Evolutionary conservation across 2,888 invertebrate species (phyloP), one percentile per base, ranked within the genome.

Genomic region (Hemicrepidius hirtus): DNA sequence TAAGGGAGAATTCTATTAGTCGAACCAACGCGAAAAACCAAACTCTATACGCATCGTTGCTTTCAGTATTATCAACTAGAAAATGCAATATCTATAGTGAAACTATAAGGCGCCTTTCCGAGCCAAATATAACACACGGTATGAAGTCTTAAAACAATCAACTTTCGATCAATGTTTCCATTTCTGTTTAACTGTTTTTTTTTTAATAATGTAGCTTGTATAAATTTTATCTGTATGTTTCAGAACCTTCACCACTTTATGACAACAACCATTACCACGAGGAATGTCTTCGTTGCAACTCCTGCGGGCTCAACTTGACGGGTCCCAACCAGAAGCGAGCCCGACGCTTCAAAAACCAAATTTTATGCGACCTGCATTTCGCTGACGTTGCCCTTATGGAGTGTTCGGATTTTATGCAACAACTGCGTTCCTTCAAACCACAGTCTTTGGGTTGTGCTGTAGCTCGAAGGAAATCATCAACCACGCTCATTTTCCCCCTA

Each of bases 231-330:
- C 9, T 32, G 5, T 5, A 32, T 32, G 81, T 91, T 90, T 28
- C 91, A 96, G 96, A 97, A 87, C 96, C 96, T 79, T 95, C 96
- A 76, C 95, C 95, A 80, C 87, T 96, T 82, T 97, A 97, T 89
- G 96, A 97, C 89, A 97, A 97, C 91, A 95, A 96, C 87, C 95
- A 96, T 87, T 97, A 97, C 88, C 97, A 97, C 93, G 97, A 97
- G 91, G 97, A 97, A 93, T 97, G 97, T 90, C 92, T 97, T 84
- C 94, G 95, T 84, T 97, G 97, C 94, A 96, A 97, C 90, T 96
- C 96, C 84, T 97, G 97, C 87, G 96, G 96, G 84, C 89, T 96
- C 87, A 96, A 97, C 89, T 91, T 97, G 85, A 96, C 96, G 80
- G 97, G 97, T 80, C 95, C 95, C 82, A 96, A 96, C 87, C 95